These are phyloP conservation scores for Pseudochaenichthys georgianus DNA, from an alignment of 2,797 vertebrate genomes.

Conservation along the genomic window DNA sequence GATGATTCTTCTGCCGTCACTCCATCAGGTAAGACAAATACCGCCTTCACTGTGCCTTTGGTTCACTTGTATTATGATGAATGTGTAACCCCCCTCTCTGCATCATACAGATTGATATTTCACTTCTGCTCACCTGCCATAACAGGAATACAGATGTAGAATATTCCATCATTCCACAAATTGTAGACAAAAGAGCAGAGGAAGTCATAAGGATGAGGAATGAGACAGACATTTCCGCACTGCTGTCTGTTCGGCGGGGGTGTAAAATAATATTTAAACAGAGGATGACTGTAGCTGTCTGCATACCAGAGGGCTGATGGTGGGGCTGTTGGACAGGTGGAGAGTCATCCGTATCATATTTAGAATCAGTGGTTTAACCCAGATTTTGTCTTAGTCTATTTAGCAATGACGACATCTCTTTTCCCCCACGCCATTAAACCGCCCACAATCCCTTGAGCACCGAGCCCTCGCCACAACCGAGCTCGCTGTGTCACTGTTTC, in stretches of 20 bases:
- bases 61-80: conserved; percentile 13
- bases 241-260: conserved; percentile 35
- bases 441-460: conserved; percentile 56
- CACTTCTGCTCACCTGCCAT: conserved; percentile 15
- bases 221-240: conserved; percentile 46
- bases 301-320: conserved; percentile 52
- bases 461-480: conserved; percentile 2
- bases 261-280: conserved; percentile 61
- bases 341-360: conserved; percentile 20
- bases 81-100: not conserved
- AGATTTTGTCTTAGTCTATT: conserved; percentile 38
- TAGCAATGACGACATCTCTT: conserved; percentile 57
- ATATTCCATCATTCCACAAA: conserved; percentile 39
- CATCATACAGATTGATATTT: not conserved
- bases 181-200: conserved; percentile 32
- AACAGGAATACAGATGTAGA: conserved; percentile 26
- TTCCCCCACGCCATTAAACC: conserved; percentile 34
- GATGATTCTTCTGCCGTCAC: conserved; percentile 16
- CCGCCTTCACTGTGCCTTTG: conserved; percentile 3
- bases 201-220: conserved; percentile 49
- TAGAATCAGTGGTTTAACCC: conserved; percentile 48
- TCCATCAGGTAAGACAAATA: conserved; percentile 64
- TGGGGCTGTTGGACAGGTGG: conserved; percentile 18
- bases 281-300: conserved; percentile 44
- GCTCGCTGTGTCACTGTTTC: conserved; percentile 46